Evolutionary conservation across 1,140 invertebrate species (phyloP).

Genomic region (Eciton burchellii): DNA sequence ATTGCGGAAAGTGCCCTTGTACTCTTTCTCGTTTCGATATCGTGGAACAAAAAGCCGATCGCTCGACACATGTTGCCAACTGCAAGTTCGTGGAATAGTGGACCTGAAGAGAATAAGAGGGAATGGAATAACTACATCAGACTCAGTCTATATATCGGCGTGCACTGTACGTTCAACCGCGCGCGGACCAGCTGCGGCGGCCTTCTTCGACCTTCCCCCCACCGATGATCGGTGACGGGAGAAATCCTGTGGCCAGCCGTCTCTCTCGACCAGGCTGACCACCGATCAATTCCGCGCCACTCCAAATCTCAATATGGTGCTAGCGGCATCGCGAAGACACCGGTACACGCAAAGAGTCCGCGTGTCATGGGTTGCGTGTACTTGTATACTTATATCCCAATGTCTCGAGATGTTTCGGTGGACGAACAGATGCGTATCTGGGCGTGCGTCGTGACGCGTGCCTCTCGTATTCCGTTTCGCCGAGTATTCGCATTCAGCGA

Average conservation of each 20-base stretch:
- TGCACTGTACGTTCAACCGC: conserved; percentile 66
- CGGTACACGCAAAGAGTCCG: not conserved
- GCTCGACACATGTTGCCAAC: conserved; percentile 66
- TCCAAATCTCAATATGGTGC: conserved; percentile 52
- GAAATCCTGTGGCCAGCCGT: not conserved
- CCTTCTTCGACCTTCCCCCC: conserved; percentile 78
- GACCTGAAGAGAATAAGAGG: not conserved
- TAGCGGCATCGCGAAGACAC: conserved; percentile 28
- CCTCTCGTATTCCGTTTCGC: not conserved
- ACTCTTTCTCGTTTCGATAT: conserved; percentile 40
- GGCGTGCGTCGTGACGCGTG: not conserved
- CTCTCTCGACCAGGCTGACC: conserved; percentile 43
- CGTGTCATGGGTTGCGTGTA: not conserved
- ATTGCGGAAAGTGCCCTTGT: too few species aligned
- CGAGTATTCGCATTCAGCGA: not conserved
- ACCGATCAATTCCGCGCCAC: conserved; percentile 40
- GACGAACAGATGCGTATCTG: not conserved
- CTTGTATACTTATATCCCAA: not conserved
- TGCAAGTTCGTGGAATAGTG: conserved; percentile 43
- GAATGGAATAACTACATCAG: conserved; percentile 48
- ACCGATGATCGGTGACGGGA: conserved; percentile 38
- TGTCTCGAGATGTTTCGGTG: not conserved
- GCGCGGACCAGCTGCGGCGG: conserved; percentile 76
- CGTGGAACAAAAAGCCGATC: conserved; percentile 58
- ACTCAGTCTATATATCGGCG: conserved; percentile 35